Conservation (phyloP, 2,797 vertebrate genomes). For the Margarornis squamiger region DNA sequence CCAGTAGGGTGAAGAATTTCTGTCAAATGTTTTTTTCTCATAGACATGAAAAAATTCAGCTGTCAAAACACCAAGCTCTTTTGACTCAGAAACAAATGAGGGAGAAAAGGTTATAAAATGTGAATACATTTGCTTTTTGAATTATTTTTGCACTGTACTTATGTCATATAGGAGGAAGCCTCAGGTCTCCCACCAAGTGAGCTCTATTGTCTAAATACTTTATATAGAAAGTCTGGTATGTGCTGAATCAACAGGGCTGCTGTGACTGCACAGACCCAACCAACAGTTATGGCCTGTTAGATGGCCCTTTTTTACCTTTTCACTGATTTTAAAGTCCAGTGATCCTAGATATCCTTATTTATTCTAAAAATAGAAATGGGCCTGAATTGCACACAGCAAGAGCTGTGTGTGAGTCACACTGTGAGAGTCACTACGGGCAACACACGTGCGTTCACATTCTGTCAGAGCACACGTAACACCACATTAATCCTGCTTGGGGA, state of each 20-base stretch:
- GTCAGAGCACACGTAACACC: neutral
- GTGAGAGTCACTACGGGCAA: neutral
- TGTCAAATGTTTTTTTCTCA: neutral
- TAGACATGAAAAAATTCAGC: neutral
- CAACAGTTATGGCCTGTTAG: neutral
- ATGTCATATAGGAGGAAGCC: neutral
- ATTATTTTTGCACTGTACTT: slow-evolving; percentile 22
- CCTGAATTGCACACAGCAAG: neutral
- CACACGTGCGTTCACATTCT: neutral
- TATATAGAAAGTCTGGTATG: neutral
- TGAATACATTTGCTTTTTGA: slow-evolving; percentile 6
- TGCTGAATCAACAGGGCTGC: neutral
- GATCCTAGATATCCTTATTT: neutral
- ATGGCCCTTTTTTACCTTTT: neutral
- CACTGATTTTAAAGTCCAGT: neutral
- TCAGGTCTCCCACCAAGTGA: neutral
- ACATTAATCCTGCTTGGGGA: neutral
- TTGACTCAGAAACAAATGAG: slow-evolving; percentile 46
- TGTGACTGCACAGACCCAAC: neutral
- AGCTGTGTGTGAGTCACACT: neutral
- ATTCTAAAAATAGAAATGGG: neutral
- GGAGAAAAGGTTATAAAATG: slow-evolving; percentile 9
- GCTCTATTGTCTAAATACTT: neutral
- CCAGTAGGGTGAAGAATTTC: neutral
- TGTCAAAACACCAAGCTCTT: slow-evolving; percentile 57